phyloP scores from a whole-genome alignment of 2,888 invertebrate genomes.

The Busseola fusca region DNA sequence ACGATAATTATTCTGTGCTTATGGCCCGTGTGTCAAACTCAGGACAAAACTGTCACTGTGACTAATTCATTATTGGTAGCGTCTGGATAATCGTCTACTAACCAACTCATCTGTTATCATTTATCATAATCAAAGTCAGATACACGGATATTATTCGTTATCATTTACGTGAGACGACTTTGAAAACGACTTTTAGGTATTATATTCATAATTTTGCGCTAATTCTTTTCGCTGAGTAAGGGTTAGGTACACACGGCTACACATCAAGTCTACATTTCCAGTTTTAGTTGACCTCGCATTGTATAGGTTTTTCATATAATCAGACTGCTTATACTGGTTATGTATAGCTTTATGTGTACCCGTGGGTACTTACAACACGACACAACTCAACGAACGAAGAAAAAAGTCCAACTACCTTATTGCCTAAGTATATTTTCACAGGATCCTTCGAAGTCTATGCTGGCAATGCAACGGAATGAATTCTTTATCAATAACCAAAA shows the following conservation, averaged over 20 bases:
- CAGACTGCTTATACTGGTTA: too few relatives aligned
- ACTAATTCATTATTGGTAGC: neutral
- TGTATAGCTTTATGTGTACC: too few relatives aligned
- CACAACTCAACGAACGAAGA: neutral
- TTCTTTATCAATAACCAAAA: neutral
- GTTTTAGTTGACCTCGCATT: too few relatives aligned
- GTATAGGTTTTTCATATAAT: too few relatives aligned
- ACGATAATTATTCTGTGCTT: too few relatives aligned
- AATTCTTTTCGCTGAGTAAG: neutral
- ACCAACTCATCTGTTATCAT: conserved; percentile 19
- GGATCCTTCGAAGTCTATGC: neutral
- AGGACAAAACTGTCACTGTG: neutral
- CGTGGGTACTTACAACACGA: too few relatives aligned
- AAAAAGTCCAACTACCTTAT: neutral
- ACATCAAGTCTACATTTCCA: too few relatives aligned
- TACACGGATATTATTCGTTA: conserved; percentile 24
- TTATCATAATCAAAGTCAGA: conserved; percentile 15
- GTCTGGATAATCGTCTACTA: conserved; percentile 15
- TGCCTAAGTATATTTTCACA: too few relatives aligned
- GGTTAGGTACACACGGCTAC: neutral
- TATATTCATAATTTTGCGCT: conserved; percentile 12
- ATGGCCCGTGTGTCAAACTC: neutral
- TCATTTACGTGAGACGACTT: conserved; percentile 22
- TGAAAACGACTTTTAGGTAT: neutral
- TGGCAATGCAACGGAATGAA: neutral